phyloP scores from a whole-genome alignment of 2,797 vertebrate genomes.

The Jordanella pulchra region DNA sequence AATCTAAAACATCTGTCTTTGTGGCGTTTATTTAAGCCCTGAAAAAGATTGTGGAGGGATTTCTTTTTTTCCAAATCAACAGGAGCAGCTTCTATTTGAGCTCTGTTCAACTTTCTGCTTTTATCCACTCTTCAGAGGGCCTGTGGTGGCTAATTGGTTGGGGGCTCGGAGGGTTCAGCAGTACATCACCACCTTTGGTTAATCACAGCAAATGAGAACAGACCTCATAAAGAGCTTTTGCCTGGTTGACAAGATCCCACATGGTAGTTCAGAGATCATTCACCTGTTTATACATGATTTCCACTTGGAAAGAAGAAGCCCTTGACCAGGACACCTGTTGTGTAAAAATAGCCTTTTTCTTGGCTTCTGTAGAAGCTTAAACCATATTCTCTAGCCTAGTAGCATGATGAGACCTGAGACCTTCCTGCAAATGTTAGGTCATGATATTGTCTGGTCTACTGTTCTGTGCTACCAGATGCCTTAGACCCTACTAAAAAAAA shows the following conservation, averaged over 20 bases:
- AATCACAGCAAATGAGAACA: slow-evolving; percentile 68
- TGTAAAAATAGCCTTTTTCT: slow-evolving; percentile 5
- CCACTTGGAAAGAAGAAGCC: not conserved
- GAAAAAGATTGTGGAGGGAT: not conserved
- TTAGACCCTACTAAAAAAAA: no score
- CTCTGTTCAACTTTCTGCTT: slow-evolving; percentile 24
- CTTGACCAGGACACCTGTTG: slow-evolving; percentile 6
- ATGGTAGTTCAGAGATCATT: slow-evolving; percentile 26
- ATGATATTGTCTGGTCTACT: slow-evolving; percentile 14
- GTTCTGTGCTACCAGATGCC: slow-evolving; percentile 29
- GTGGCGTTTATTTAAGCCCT: slow-evolving; percentile 18
- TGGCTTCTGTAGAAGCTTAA: slow-evolving; percentile 27
- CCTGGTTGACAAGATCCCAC: slow-evolving; percentile 40
- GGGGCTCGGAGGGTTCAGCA: slow-evolving; percentile 49
- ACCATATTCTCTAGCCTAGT: slow-evolving; percentile 26
- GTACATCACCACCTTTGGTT: slow-evolving; percentile 63
- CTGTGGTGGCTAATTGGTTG: slow-evolving; percentile 65
- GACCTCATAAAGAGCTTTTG: slow-evolving; percentile 53
- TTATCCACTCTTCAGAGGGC: slow-evolving; percentile 32
- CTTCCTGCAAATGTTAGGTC: slow-evolving; percentile 48
- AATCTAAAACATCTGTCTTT: slow-evolving; percentile 2
- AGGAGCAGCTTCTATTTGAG: slow-evolving; percentile 18
- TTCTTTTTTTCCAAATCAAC: slow-evolving; percentile 18
- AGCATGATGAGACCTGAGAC: slow-evolving; percentile 15
- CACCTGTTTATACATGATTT: slow-evolving; percentile 19